These are phyloP conservation scores for Thamnophis sirtalis DNA, from an alignment of 2,113 vertebrate genomes.

Conservation along the genomic window DNA sequence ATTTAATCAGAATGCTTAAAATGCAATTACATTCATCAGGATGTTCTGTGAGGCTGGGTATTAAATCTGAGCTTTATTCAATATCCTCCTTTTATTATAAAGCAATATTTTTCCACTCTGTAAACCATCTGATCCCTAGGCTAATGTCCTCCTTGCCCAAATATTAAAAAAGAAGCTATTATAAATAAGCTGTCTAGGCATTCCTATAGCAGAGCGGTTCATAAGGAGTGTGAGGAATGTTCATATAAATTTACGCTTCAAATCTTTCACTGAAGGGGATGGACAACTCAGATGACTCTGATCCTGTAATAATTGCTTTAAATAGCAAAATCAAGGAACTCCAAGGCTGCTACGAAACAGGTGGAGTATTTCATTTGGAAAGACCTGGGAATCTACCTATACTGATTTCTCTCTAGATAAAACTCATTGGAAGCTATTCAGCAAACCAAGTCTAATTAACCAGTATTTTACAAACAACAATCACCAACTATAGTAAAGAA, in stretches of 20 bases:
- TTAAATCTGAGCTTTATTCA: constrained; percentile 80
- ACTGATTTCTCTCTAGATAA: constrained; percentile 17
- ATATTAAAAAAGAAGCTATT: constrained; percentile 50
- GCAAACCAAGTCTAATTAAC: background rate
- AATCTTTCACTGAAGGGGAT: constrained; percentile 44
- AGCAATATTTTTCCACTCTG: constrained; percentile 77
- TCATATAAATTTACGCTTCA: constrained; percentile 38
- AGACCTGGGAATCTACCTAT: background rate
- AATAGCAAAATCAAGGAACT: constrained; percentile 51
- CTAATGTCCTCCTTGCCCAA: constrained; percentile 67
- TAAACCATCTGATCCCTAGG: constrained; percentile 77
- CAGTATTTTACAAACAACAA: constrained; percentile 30
- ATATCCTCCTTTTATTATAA: constrained; percentile 78
- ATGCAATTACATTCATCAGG: constrained; percentile 82
- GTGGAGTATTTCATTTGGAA: constrained; percentile 4
- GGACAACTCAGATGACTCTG: constrained; percentile 50
- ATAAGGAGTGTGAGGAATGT: constrained; percentile 31
- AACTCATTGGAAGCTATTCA: constrained; percentile 1
- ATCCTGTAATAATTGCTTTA: constrained; percentile 51
- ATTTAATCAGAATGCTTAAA: constrained; percentile 83
- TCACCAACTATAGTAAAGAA: constrained; percentile 37
- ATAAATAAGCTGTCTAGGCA: constrained; percentile 57
- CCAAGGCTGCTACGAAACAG: constrained; percentile 48
- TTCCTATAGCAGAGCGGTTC: constrained; percentile 14
- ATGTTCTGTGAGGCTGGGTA: constrained; percentile 74